phyloP scores from a whole-genome alignment of 2,888 invertebrate species.

The Drymonia ruficornis region DNA sequence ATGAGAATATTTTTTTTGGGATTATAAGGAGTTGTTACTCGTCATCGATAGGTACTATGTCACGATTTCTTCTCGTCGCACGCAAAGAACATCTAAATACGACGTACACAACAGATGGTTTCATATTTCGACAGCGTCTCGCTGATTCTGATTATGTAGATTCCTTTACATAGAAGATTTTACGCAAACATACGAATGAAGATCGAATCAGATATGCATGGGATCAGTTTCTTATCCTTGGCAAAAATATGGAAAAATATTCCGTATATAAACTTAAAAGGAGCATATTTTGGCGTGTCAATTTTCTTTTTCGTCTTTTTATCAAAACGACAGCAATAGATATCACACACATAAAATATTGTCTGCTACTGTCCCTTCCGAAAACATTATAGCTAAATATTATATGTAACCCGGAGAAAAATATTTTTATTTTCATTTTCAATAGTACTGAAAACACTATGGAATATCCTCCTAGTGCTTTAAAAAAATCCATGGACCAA shows the following conservation, averaged over 20 bases:
- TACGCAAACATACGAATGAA: slow-evolving; percentile 76
- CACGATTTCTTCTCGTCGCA: slow-evolving; percentile 28
- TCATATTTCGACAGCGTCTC: slow-evolving; percentile 68
- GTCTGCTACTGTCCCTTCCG: background rate
- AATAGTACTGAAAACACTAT: slow-evolving; percentile 35
- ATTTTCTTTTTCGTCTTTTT: slow-evolving; percentile 30
- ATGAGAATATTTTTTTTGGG: slow-evolving; percentile 15
- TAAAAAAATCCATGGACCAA: too few relatives aligned
- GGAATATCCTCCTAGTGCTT: slow-evolving; percentile 26
- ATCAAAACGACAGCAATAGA: slow-evolving; percentile 30
- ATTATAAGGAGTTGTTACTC: background rate
- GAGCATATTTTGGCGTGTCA: slow-evolving; percentile 41
- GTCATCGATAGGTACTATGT: slow-evolving; percentile 13
- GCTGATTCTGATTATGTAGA: slow-evolving; percentile 78
- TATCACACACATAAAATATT: background rate
- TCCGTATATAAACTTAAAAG: slow-evolving; percentile 64
- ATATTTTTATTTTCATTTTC: slow-evolving; percentile 14
- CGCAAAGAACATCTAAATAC: slow-evolving; percentile 36
- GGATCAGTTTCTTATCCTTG: slow-evolving; percentile 72
- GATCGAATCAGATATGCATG: slow-evolving; percentile 79
- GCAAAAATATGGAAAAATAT: slow-evolving; percentile 63
- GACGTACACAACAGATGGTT: slow-evolving; percentile 52
- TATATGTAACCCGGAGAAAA: too few relatives aligned
- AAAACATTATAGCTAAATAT: slow-evolving; percentile 9
- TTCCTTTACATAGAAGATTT: slow-evolving; percentile 70